phyloP scores from a whole-genome alignment of 2,888 invertebrate genomes.

The Plusia festucae region DNA sequence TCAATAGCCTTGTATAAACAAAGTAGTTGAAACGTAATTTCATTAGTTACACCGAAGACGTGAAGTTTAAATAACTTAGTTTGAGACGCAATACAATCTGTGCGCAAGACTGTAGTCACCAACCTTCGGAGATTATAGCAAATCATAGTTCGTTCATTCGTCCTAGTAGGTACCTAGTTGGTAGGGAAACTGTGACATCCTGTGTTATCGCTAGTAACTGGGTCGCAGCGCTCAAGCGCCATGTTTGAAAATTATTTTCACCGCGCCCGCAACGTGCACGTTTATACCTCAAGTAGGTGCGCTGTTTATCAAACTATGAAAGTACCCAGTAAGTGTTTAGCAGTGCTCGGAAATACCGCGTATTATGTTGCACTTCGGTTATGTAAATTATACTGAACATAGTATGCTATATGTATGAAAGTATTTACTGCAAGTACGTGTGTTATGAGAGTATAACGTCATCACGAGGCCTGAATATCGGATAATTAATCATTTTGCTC shows the following conservation, averaged over 20 bases:
- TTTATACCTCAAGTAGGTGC: constrained; percentile 57
- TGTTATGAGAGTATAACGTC: constrained; percentile 18
- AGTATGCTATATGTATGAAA: constrained; percentile 17
- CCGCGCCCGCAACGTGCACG: constrained; percentile 66
- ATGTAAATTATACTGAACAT: constrained; percentile 41
- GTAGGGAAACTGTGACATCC: constrained; percentile 84
- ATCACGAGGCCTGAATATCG: background rate
- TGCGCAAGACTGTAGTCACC: constrained; percentile 31
- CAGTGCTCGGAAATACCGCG: constrained; percentile 44
- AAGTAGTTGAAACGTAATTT: constrained; percentile 32
- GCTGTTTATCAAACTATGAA: constrained; percentile 73
- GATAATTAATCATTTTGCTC: constrained; percentile 25
- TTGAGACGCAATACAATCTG: constrained; percentile 47
- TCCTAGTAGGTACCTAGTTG: constrained; percentile 45
- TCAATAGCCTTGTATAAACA: constrained; percentile 22
- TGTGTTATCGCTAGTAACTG: constrained; percentile 84
- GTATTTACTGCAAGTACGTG: constrained; percentile 13
- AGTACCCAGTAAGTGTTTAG: constrained; percentile 53
- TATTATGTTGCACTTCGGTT: constrained; percentile 52
- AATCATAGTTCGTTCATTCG: constrained; percentile 36
- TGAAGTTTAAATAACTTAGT: constrained; percentile 39
- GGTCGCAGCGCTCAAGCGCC: constrained; percentile 76
- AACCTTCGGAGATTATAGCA: constrained; percentile 46
- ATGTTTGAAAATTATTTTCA: constrained; percentile 86
- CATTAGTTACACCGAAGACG: constrained; percentile 35